These are phyloP conservation scores for Drosophila mulleri DNA, from an alignment of 2,888 invertebrate genomes.

Conservation along the genomic window DNA sequence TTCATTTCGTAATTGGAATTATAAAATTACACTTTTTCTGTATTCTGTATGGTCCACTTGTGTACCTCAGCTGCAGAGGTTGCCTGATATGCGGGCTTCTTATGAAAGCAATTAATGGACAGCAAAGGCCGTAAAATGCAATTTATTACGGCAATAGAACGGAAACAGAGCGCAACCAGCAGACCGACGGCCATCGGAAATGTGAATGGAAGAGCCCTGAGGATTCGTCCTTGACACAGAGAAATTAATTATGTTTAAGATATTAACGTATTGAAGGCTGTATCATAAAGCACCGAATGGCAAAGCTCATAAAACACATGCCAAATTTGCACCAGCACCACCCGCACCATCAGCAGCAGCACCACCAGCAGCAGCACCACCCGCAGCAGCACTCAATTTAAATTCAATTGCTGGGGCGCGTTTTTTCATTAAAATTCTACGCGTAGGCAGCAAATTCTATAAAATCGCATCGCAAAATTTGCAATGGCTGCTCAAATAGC, in stretches of 20 bases:
- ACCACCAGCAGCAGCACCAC: background rate
- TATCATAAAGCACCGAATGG: conserved; percentile 29
- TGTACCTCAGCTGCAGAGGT: background rate
- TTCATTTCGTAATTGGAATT: conserved; percentile 47
- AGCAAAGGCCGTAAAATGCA: conserved; percentile 65
- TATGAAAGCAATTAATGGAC: conserved; percentile 62
- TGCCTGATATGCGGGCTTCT: conserved; percentile 3
- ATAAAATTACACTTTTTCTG: conserved; percentile 24
- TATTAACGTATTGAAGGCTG: conserved; percentile 30
- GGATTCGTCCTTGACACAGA: conserved; percentile 14
- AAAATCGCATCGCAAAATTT: conserved; percentile 43
- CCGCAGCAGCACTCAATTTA: conserved; percentile 17
- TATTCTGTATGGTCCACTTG: conserved; percentile 36
- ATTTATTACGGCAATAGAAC: conserved; percentile 69
- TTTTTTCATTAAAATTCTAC: conserved; percentile 61
- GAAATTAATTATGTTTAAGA: conserved; percentile 49
- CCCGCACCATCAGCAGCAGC: background rate
- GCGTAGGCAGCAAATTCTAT: conserved; percentile 41
- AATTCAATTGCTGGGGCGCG: conserved; percentile 31
- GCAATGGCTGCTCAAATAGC: conserved; percentile 10
- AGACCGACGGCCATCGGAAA: conserved; percentile 17
- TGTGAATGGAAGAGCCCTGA: conserved; percentile 17
- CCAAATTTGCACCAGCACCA: conserved; percentile 8
- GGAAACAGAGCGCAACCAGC: conserved; percentile 24
- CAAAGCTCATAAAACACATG: conserved; percentile 35